phyloP scores from a whole-genome alignment of 2,113 vertebrate genomes.

The Scophthalmus maximus region DNA sequence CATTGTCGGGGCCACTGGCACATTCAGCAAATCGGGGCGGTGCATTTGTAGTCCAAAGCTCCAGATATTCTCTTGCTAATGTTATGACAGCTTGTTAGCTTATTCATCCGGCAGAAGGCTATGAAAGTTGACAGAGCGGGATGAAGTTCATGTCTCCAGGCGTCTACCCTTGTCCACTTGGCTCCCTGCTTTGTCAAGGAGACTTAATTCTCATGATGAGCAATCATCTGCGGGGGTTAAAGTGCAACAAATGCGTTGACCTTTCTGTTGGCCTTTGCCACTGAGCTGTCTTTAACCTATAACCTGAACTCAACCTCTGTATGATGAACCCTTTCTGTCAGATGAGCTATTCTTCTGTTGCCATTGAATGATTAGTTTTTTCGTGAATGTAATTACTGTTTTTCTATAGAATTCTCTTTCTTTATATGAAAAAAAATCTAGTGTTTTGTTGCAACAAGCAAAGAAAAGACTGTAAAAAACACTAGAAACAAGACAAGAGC shows the following conservation, averaged over 20 bases:
- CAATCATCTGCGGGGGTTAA: constrained; percentile 66
- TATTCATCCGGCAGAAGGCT: constrained; percentile 54
- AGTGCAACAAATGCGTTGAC: constrained; percentile 58
- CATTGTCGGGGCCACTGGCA: constrained; percentile 23
- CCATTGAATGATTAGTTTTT: constrained; percentile 4
- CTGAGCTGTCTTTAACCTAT: constrained; percentile 61
- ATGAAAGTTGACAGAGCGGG: constrained; percentile 69
- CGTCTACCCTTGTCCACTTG: constrained; percentile 62
- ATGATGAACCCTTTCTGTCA: constrained; percentile 27
- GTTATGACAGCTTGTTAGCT: constrained; percentile 73
- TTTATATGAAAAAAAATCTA: background rate
- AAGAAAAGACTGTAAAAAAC: too few species aligned
- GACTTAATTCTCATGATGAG: constrained; percentile 72
- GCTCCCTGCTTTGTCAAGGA: constrained; percentile 55
- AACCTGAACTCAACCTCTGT: constrained; percentile 17
- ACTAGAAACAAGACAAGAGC: constrained; percentile 12
- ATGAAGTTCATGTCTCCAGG: constrained; percentile 63
- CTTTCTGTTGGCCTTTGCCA: constrained; percentile 54
- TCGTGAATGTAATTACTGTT: constrained; percentile 4
- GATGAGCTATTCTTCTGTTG: constrained; percentile 10
- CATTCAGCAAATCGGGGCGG: constrained; percentile 38
- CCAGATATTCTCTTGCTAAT: constrained; percentile 59
- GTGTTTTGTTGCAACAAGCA: background rate
- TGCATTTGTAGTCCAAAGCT: constrained; percentile 53
- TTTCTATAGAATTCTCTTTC: too few species aligned